Base-by-base conservation (phyloP, 1,140 invertebrate species). In the Thaumatotibia leucotreta region DNA sequence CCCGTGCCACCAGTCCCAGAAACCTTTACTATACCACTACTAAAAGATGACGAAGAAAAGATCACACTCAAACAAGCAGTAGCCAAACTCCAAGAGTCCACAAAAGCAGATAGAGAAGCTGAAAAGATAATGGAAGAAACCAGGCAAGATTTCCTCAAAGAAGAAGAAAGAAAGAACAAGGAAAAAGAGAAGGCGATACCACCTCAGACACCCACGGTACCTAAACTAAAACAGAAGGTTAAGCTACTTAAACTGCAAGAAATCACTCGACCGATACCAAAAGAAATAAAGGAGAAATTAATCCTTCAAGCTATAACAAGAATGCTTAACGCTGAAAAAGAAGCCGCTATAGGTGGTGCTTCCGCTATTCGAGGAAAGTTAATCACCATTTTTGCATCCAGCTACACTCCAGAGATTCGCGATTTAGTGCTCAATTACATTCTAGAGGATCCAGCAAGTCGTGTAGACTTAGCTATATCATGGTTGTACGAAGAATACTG, bases 401-500 rank as follows among this genome's bases (percentile, higher is more conserved):
- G 95, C 29, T 97, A 97, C 83, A 95, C 95, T 52, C 93, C 94
- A 22, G 93, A 95, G 64, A 93, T 97, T 1, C 94, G 96, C 70
- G 94, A 96, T 68, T 92, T 94, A 58, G 94, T 99, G 20, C 90
- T 97, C 54, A 93, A 95, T 63, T 97, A 96, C 73, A 96, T 99
- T 45, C 92, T 97, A 50, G 94, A 95, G n/a, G 97, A 99, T 89
- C 92, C 99, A 1, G 91, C 94, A 39, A 93, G 93, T 54, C 93
- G 97, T 62, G 92, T 97, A 32, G 97, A 99, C 75, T 91, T 99
- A 17, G 97, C 96, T 0, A 92, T 99, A 65, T 93, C 95, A 0
- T 99, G 98, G 98, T 83, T 99, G 1, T 99, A 97, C 77, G 97
- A 99, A 83, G 98, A 99, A 78, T 99, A 98, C 88, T 96, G 96